A percentile compares a stretch with the other conserved stretches of the same genome.
Conservation (phyloP, 1,140 invertebrate genomes). For the Octopus bimaculoides region DNA sequence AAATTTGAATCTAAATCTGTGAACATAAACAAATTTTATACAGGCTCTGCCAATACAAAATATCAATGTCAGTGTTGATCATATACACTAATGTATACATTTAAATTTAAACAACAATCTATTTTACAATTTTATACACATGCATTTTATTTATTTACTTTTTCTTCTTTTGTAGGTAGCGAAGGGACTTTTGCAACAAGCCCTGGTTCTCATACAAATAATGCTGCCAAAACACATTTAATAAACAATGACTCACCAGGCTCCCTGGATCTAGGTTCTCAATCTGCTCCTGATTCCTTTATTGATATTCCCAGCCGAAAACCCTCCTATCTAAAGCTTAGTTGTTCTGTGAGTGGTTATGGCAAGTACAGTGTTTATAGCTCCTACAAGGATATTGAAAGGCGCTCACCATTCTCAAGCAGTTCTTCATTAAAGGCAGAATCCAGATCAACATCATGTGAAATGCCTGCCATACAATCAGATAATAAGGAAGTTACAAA, state of each 20-base stretch:
- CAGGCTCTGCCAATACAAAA: too few species aligned
- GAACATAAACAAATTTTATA: too few species aligned
- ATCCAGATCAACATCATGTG: conserved; percentile 29
- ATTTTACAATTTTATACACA: too few species aligned
- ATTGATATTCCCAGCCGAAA: conserved; percentile 22
- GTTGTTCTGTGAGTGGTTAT: conserved; percentile 47
- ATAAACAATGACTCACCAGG: not conserved
- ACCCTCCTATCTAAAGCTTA: conserved; percentile 45
- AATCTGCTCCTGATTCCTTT: not conserved
- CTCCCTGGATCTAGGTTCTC: not conserved
- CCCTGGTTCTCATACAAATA: not conserved
- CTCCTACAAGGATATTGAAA: conserved; percentile 38
- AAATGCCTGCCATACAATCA: conserved; percentile 31
- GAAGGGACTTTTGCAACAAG: conserved; percentile 2
- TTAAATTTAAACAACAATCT: too few species aligned
- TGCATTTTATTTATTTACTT: not conserved
- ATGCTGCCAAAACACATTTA: not conserved
- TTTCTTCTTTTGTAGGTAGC: not conserved
- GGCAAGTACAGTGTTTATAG: conserved; percentile 40
- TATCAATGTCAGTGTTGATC: too few species aligned
- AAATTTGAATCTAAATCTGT: too few species aligned
- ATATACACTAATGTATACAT: too few species aligned
- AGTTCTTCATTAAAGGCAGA: conserved; percentile 37
- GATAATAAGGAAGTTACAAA: conserved; percentile 21
- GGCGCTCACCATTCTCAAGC: conserved; percentile 41